phyloP scores from a whole-genome alignment of 2,113 vertebrate genomes.

The Coptodon rendalli region DNA sequence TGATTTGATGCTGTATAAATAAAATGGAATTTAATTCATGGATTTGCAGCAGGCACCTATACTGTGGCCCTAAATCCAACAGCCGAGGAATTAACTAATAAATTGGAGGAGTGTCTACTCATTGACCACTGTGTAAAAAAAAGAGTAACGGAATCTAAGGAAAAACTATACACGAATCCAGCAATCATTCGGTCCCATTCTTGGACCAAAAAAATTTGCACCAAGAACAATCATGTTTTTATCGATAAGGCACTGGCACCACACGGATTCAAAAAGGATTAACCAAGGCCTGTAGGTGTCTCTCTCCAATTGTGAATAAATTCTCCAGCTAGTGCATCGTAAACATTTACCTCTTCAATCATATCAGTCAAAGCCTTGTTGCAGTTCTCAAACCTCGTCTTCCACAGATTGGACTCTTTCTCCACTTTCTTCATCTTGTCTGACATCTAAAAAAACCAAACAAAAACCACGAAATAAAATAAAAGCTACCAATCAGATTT shows the following conservation, averaged over 20 bases:
- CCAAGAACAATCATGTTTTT: neutral
- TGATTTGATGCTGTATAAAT: neutral
- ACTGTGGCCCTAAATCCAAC: neutral
- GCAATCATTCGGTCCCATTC: neutral
- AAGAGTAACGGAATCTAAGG: neutral
- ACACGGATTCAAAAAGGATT: neutral
- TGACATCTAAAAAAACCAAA: slow-evolving; percentile 77
- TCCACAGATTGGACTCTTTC: slow-evolving; percentile 90
- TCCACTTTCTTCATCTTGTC: slow-evolving; percentile 96
- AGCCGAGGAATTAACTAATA: neutral
- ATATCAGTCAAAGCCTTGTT: slow-evolving; percentile 92
- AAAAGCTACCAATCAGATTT: neutral
- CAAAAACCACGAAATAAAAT: neutral
- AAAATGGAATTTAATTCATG: neutral
- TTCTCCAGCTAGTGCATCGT: neutral
- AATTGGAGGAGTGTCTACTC: neutral
- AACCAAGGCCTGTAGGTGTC: neutral
- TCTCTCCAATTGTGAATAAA: neutral
- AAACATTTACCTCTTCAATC: slow-evolving; percentile 85
- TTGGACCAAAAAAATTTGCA: neutral
- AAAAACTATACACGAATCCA: neutral
- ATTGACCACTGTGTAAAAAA: neutral
- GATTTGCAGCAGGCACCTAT: neutral
- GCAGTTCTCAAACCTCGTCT: slow-evolving; percentile 91
- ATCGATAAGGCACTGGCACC: neutral